Conservation (phyloP, 2,888 invertebrate species). For the Plebejus anna region DNA sequence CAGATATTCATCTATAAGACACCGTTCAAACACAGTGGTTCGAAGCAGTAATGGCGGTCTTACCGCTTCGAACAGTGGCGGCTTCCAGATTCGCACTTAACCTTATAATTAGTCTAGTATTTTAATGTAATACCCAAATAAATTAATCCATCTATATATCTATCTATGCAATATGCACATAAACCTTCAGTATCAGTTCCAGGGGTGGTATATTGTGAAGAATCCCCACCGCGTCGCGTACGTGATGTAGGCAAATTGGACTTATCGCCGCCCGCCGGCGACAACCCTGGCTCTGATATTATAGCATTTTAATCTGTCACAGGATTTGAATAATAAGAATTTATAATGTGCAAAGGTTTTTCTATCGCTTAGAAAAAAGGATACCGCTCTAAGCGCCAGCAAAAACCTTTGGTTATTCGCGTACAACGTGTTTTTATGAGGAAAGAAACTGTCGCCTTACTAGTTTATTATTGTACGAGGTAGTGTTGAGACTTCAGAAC, state of each 20-base stretch:
- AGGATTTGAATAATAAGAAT: not conserved
- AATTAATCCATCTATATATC: no score
- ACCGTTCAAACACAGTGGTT: no score
- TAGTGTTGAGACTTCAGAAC: no score
- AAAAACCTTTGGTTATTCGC: not conserved
- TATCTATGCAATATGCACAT: not conserved
- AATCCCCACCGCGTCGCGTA: conserved; percentile 42
- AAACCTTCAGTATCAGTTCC: conserved; percentile 1
- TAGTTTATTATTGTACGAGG: no score
- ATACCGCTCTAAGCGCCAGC: not conserved
- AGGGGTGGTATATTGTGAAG: conserved; percentile 35
- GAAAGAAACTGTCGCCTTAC: no score
- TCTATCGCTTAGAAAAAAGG: not conserved
- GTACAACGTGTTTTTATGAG: no score
- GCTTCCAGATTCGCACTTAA: no score
- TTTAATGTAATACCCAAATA: no score
- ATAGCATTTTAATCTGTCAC: conserved; percentile 1
- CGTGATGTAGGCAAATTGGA: conserved; percentile 59
- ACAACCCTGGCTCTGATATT: conserved; percentile 11
- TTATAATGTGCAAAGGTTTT: conserved; percentile 6
- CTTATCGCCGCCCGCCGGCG: conserved; percentile 44
- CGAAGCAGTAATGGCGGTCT: no score
- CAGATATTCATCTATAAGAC: no score
- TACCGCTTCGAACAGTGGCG: no score
- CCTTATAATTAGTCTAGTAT: no score